Conservation (phyloP, 2,888 invertebrate genomes). For the Chalcosyrphus nemorum region DNA sequence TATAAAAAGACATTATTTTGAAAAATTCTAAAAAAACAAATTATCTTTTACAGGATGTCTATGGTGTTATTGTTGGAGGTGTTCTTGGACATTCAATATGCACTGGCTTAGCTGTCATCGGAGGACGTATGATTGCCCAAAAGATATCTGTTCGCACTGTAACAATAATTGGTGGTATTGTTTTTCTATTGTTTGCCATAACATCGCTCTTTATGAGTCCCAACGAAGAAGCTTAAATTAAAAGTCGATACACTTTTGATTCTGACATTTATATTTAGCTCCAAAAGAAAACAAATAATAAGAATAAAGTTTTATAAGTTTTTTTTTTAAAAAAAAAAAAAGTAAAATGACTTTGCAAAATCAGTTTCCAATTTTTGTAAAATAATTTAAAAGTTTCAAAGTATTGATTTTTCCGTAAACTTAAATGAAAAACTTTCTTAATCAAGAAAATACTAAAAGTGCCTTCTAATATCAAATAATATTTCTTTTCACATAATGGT, state of each 20-base stretch:
- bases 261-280: constrained; percentile 8
- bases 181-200: constrained; percentile 96
- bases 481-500: constrained; percentile 2
- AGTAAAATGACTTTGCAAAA: constrained; percentile 46
- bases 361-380: background rate
- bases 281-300: constrained; percentile 15
- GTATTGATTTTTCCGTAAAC: background rate
- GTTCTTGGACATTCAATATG: constrained; percentile 97
- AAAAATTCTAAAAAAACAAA: background rate
- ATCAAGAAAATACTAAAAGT: constrained; percentile 15
- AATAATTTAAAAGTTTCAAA: no score
- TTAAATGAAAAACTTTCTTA: background rate
- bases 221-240: constrained; percentile 81
- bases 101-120: constrained; percentile 98
- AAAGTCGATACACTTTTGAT: background rate
- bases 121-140: constrained; percentile 97
- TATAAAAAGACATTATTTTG: no score
- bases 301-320: background rate
- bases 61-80: constrained; percentile 97
- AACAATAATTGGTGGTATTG: constrained; percentile 97
- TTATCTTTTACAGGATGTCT: constrained; percentile 86
- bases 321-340: background rate
- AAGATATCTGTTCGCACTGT: constrained; percentile 99
- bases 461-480: constrained; percentile 30
- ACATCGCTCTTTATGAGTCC: constrained; percentile 95